These are phyloP conservation scores for Drosophila meridionalis DNA, from an alignment of 2,888 invertebrate genomes.

Conservation along the genomic window DNA sequence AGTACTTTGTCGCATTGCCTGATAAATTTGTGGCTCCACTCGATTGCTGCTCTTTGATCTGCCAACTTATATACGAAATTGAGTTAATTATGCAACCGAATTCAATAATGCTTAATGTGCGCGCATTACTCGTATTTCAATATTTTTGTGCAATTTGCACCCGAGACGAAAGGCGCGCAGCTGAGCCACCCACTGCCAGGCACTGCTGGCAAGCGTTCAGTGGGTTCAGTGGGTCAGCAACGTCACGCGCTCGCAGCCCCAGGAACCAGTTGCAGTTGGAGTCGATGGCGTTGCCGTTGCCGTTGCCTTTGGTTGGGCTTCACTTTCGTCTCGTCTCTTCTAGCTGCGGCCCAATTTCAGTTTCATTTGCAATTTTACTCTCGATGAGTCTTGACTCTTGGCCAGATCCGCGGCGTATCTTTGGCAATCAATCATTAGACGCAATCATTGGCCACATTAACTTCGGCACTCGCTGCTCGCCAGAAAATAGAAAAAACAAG, in stretches of 20 bases:
- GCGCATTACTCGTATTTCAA: conserved; percentile 65
- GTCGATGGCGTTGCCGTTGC: conserved; percentile 7
- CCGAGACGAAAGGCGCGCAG: conserved; percentile 50
- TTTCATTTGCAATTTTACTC: conserved; percentile 74
- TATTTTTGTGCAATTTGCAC: conserved; percentile 68
- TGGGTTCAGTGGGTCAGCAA: conserved; percentile 79
- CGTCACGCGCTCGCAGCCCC: conserved; percentile 65
- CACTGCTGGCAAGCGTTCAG: conserved; percentile 30
- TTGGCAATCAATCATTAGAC: conserved; percentile 78
- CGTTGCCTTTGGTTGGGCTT: conserved; percentile 27
- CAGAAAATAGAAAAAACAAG: background rate
- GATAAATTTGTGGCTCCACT: background rate
- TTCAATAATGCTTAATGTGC: conserved; percentile 75
- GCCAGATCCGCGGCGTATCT: conserved; percentile 53
- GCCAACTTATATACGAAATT: conserved; percentile 54
- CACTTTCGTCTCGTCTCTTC: background rate
- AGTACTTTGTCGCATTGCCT: background rate
- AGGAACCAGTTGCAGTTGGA: conserved; percentile 65
- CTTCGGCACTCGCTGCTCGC: conserved; percentile 59
- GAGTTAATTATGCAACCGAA: conserved; percentile 76
- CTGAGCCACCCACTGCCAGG: conserved; percentile 36
- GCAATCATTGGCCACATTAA: conserved; percentile 76
- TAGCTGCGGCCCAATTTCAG: conserved; percentile 57
- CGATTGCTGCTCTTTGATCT: conserved; percentile 39
- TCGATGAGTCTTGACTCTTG: conserved; percentile 43